A percentile compares a stretch with the other conserved stretches of the same genome.
Conservation (phyloP, 2,888 invertebrate genomes). For the Polydrusus tereticollis region DNA sequence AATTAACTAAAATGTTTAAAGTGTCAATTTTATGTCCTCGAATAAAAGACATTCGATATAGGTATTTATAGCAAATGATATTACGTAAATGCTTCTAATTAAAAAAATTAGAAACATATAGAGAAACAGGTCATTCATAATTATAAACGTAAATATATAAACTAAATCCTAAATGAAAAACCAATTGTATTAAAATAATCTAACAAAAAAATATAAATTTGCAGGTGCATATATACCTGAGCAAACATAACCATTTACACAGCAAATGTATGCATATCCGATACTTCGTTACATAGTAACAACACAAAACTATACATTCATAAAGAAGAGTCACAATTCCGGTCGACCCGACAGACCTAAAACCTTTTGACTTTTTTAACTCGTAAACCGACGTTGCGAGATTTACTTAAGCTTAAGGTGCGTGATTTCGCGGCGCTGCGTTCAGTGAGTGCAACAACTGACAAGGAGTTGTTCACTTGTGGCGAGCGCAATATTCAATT, state of each 20-base stretch:
- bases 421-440: slow-evolving; percentile 34
- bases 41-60: no score
- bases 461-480: slow-evolving; percentile 20
- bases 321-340: slow-evolving; percentile 40
- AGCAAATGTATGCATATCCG: slow-evolving; percentile 34
- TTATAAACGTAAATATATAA: slow-evolving; percentile 21
- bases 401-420: slow-evolving; percentile 27
- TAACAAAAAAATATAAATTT: slow-evolving; percentile 20
- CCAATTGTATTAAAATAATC: slow-evolving; percentile 14
- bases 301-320: slow-evolving; percentile 34
- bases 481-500: slow-evolving; percentile 37
- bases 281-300: slow-evolving; percentile 41
- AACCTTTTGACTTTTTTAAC: slow-evolving; percentile 25
- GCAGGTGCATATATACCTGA: slow-evolving; percentile 32
- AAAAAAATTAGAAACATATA: background rate
- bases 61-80: no score
- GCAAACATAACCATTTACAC: slow-evolving; percentile 32
- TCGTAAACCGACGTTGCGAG: slow-evolving; percentile 25
- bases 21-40: no score
- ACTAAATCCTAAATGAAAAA: slow-evolving; percentile 24
- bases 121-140: slow-evolving; percentile 24
- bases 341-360: slow-evolving; percentile 22
- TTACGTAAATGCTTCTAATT: no score
- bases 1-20: no score
- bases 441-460: slow-evolving; percentile 36